Percentiles rank a stretch among this genome's conserved stretches.
Conservation (phyloP, 2,797 vertebrate genomes). For the Silurus aristotelis region DNA sequence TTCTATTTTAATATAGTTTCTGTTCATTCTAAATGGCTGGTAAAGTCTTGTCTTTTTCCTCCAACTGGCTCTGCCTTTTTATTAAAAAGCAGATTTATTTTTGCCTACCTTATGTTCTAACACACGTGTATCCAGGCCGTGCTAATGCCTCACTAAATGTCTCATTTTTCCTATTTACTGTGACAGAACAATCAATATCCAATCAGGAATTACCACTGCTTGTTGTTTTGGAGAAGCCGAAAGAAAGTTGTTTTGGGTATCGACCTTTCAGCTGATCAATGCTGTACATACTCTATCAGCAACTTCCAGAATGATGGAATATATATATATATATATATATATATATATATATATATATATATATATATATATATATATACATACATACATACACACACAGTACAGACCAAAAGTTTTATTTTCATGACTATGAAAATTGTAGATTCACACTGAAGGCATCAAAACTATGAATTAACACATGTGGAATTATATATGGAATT, state of each 20-base stretch:
- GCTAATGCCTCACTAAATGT: background rate
- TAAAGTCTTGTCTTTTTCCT: background rate
- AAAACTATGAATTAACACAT: no score
- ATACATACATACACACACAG: no score
- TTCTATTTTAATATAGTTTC: background rate
- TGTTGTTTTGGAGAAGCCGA: background rate
- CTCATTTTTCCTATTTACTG: background rate
- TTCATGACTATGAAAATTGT: no score
- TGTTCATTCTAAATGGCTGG: background rate
- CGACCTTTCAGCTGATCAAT: background rate
- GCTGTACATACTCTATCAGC: background rate
- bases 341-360: no score
- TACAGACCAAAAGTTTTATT: no score
- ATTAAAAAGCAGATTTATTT: constrained; percentile 2
- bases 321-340: no score
- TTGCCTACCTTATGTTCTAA: background rate
- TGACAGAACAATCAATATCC: background rate
- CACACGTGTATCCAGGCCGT: background rate
- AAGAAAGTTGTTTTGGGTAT: background rate
- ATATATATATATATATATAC: no score
- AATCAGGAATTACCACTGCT: constrained; percentile 11
- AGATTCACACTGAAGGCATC: no score
- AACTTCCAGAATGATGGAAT: no score
- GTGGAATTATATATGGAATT: no score
- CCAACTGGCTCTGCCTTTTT: background rate